Percentiles rank a stretch among this genome's conserved stretches.
Conservation (phyloP, 2,888 invertebrate genomes). For the Lagria hirta region DNA sequence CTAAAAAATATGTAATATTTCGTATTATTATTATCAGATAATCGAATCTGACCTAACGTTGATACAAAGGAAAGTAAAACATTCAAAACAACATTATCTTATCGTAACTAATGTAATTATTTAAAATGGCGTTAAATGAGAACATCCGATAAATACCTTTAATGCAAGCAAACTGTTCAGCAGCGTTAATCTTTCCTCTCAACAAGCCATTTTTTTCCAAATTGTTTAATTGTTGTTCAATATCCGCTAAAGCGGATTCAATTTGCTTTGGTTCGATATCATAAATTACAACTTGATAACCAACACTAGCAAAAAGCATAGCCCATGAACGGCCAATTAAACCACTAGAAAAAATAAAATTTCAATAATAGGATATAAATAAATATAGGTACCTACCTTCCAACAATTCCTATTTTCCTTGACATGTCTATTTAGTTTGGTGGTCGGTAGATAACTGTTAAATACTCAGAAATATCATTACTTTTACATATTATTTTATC, state of each 20-base stretch:
- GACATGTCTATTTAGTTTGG: too few species aligned
- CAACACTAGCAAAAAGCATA: constrained; percentile 92
- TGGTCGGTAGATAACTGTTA: too few species aligned
- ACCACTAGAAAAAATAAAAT: constrained; percentile 66
- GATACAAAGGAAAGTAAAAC: too few species aligned
- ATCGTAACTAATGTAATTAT: not conserved
- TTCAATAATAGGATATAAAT: constrained; percentile 1
- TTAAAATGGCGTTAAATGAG: not conserved
- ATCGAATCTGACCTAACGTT: too few species aligned
- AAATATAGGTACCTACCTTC: constrained; percentile 60
- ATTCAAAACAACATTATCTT: not conserved
- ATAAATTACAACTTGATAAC: constrained; percentile 84
- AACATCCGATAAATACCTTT: constrained; percentile 64
- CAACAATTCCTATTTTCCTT: constrained; percentile 71
- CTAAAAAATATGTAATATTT: too few species aligned
- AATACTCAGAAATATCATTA: too few species aligned
- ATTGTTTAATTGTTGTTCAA: constrained; percentile 69
- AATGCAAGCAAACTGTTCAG: constrained; percentile 76
- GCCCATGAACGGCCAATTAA: constrained; percentile 96
- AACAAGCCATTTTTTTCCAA: constrained; percentile 73
- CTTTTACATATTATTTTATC: too few species aligned
- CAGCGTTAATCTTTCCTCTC: constrained; percentile 72
- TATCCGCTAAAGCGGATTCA: constrained; percentile 70
- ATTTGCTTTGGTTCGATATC: constrained; percentile 81
- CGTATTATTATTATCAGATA: too few species aligned